Evolutionary conservation across 1,140 invertebrate genomes (phyloP), one percentile per base, ranked within the genome.

Genomic region (Halyomorpha halys): DNA sequence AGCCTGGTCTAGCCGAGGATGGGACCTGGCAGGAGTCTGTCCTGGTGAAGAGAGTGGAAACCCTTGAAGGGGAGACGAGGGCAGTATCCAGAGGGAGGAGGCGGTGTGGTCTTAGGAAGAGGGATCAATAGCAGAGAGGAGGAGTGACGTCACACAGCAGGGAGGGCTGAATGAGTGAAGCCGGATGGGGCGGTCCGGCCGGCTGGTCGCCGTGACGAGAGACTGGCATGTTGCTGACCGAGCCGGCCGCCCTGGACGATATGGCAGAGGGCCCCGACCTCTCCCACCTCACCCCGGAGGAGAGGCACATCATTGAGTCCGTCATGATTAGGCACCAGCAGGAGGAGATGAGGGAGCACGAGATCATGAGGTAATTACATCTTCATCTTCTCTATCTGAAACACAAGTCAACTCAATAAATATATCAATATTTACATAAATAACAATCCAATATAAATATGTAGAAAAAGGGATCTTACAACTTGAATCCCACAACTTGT

Each of bases 211-310:
- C 53, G 53, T 56, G 53, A 56, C 18, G 18, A 13, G 21, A 1
- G 1, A 2, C 53, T 56, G 53, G 53, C 53, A 56, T 56, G 53
- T 25, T 56, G 18, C 53, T 56, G 19, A 21, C 18, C 14, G 23
- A 56, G 19, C 53, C 53, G 19, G 14, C 18, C 27, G 4, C 16
- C 34, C 59, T 18, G 2, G 16, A 44, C 5, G 19, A 2, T 39
- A 66, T 66, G 65, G 65, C 65, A 56, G 64, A 65, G 47, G 61
- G 54, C 34, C 94, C 94, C 70, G 95, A 98, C 82, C 84, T 99
- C 72, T 97, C 92, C 74, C 94, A 98, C 80, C 86, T 98, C 73
- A 98, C 93, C 71, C 89, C 92, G 72, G 94, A 98, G 77, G 96
- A 98, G 81, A 83, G 95, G 75, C 86, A 87, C 78, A 96, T 98